Base-by-base conservation (phyloP, 1,140 invertebrate genomes). In the Plectrocnemia conspersa region DNA sequence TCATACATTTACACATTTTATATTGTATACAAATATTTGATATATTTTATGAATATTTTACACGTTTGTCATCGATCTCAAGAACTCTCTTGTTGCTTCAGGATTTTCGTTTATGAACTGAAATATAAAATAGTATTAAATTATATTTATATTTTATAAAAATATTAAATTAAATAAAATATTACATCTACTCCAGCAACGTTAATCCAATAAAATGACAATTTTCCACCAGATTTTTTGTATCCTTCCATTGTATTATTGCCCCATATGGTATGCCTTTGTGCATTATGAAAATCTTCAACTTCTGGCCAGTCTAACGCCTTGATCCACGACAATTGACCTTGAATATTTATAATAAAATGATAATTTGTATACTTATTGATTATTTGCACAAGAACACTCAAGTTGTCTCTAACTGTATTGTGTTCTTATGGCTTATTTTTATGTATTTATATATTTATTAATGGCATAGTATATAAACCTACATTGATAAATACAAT, bases 331-430 rank as follows among this genome's bases (percentile, higher is more conserved):
- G 76, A 66, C 15, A 45, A 23, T 23, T 27, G 3, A n/a, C 21
- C 42, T 45, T 13, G 29, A 42, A 18, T 19, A 42, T 21, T n/a
- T 4, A 19, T 38, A 38, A 6, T 9, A 38, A 6, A n/a, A n/a
- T n/a, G n/a, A n/a, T n/a, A n/a, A n/a, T n/a, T n/a, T n/a, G n/a
- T n/a, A n/a, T n/a, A n/a, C n/a, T n/a, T n/a, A n/a, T n/a, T n/a
- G n/a, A n/a, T n/a, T n/a, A n/a, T n/a, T n/a, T n/a, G n/a, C n/a
- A n/a, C n/a, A n/a, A 80, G 81, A 63, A 86, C 86, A 66, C 86
- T 89, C 65, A 79, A 90, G 1, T 88, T 88, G 15, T 83, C 76
- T 3, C 88, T 88, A 6, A 90, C 86, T 2, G 88, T 88, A 15
- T 40, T 40, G 19, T 40, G n/a, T 7, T 15, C 13, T 5, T 15